A percentile compares a stretch with the other conserved stretches of the same genome.
Conservation (phyloP, 2,888 invertebrate species). For the Tolmerus cingulatus region DNA sequence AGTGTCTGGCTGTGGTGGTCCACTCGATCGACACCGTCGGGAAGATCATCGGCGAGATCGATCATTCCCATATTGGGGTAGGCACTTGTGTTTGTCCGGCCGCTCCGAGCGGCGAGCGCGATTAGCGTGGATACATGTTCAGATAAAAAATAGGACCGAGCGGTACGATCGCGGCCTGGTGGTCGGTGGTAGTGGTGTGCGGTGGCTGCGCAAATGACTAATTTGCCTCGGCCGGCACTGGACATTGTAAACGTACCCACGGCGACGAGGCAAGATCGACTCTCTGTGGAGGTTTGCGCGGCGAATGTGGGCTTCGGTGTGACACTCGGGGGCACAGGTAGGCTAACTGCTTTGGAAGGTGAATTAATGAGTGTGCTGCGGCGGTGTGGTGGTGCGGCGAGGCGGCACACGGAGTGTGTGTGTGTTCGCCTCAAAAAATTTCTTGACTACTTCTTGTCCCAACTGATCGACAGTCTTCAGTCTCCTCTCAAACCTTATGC, state of each 20-base stretch:
- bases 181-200: background rate
- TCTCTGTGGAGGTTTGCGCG: background rate
- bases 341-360: constrained; percentile 26
- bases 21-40: background rate
- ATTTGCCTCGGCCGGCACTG: background rate
- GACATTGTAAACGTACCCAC: constrained; percentile 24
- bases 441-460: constrained; percentile 31
- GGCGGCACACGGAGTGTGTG: background rate
- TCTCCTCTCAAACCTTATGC: constrained; percentile 48
- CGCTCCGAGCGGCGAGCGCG: background rate
- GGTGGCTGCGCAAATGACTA: background rate
- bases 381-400: background rate
- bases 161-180: background rate
- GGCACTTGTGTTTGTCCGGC: background rate
- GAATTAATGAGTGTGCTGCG: constrained; percentile 13
- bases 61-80: background rate
- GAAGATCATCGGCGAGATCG: background rate
- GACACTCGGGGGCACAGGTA: constrained; percentile 36
- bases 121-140: background rate
- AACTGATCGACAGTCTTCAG: constrained; percentile 45
- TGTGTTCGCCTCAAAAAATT: background rate
- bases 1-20: background rate
- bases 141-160: background rate
- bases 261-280: background rate
- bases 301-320: constrained; percentile 28